phyloP scores from a whole-genome alignment of 1,140 invertebrate genomes.

The Drosophila gunungcola region DNA sequence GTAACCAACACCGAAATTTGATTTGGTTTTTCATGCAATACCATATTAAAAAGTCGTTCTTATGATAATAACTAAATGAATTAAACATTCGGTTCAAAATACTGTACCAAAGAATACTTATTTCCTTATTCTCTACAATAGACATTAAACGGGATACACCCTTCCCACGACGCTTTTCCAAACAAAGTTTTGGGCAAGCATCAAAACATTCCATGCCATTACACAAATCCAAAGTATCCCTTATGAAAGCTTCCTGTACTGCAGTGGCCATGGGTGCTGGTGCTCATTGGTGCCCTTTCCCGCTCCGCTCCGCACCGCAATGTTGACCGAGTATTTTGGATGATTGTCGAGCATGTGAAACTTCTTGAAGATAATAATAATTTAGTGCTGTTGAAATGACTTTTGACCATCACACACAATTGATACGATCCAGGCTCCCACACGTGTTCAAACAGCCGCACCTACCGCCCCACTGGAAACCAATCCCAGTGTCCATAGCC shows the following conservation, averaged over 20 bases:
- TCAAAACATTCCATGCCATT: slow-evolving; percentile 80
- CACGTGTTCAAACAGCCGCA: slow-evolving; percentile 47
- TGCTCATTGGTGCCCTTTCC: neutral
- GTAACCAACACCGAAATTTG: too few species aligned
- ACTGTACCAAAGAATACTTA: too few species aligned
- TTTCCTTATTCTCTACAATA: neutral
- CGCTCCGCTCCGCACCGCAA: neutral
- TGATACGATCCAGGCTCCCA: slow-evolving; percentile 73
- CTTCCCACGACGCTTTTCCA: slow-evolving; percentile 1
- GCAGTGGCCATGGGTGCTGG: neutral
- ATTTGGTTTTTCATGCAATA: too few species aligned
- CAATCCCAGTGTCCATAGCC: neutral
- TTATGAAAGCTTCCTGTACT: slow-evolving; percentile 58
- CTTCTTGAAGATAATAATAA: slow-evolving; percentile 85
- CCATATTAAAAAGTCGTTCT: too few species aligned
- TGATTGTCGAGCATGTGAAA: slow-evolving; percentile 82
- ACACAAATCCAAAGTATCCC: slow-evolving; percentile 70
- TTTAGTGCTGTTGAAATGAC: slow-evolving; percentile 85
- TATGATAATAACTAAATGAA: too few species aligned
- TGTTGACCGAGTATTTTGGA: slow-evolving; percentile 56
- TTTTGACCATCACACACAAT: slow-evolving; percentile 85
- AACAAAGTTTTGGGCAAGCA: slow-evolving; percentile 57
- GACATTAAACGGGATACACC: neutral
- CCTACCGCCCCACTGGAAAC: neutral
- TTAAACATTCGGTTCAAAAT: too few species aligned